Evolutionary conservation across 2,888 invertebrate species (phyloP).

Genomic region (Agriopis marginaria): DNA sequence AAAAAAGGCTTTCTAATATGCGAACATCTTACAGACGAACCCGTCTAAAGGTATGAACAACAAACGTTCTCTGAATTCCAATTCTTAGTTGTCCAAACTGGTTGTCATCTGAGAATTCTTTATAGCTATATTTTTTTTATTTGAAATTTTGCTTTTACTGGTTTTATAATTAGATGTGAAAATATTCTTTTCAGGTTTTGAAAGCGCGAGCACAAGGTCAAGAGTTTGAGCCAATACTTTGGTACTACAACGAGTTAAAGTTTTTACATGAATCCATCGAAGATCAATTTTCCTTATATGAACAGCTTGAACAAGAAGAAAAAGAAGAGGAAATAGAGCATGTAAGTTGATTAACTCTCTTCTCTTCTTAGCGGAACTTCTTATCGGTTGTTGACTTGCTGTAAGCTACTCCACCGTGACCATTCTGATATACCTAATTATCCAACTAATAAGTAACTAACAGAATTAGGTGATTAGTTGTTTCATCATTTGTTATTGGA

Average conservation of each 20-base stretch:
- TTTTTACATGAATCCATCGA: constrained; percentile 26
- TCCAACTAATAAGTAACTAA: too few species aligned
- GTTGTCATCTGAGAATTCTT: neutral
- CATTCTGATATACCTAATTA: too few species aligned
- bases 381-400: too few species aligned
- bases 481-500: neutral
- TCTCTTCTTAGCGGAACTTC: too few species aligned
- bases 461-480: too few species aligned
- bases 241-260: constrained; percentile 52
- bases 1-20: constrained; percentile 53
- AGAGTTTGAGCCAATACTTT: constrained; percentile 42
- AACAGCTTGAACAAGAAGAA: constrained; percentile 6
- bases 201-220: constrained; percentile 21
- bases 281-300: neutral
- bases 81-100: neutral
- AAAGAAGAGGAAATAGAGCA: constrained; percentile 10
- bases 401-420: too few species aligned
- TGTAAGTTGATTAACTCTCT: neutral
- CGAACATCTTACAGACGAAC: constrained; percentile 50
- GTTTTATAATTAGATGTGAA: neutral
- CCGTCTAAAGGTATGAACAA: constrained; percentile 46
- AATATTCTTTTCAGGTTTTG: constrained; percentile 29
- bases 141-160: neutral
- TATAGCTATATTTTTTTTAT: too few species aligned
- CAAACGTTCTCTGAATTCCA: neutral